These are phyloP conservation scores for Phylloscopus trochiloides DNA, from an alignment of 2,113 vertebrate species.

Conservation along the genomic window DNA sequence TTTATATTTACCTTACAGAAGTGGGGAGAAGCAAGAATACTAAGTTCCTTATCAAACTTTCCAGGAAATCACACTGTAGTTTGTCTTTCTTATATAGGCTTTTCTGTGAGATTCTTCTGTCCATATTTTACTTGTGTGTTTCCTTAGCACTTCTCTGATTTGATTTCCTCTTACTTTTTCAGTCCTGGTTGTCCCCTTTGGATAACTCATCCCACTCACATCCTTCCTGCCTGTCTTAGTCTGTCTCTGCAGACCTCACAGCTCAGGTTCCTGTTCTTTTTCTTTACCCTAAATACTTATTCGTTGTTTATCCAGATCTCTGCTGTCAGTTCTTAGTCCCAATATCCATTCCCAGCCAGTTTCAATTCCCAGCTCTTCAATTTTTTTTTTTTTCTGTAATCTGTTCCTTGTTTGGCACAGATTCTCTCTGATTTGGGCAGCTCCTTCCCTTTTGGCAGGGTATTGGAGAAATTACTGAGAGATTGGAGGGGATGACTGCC, in stretches of 20 bases:
- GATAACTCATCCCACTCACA: neutral
- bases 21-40: neutral
- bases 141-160: neutral
- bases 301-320: neutral
- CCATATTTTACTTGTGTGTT: neutral
- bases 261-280: neutral
- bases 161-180: neutral
- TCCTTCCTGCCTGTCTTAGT: neutral
- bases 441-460: neutral
- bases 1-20: neutral
- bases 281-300: neutral
- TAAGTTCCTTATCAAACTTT: neutral
- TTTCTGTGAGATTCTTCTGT: neutral
- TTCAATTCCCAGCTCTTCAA: neutral
- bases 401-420: neutral
- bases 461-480: neutral
- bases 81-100: neutral
- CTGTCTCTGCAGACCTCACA: neutral
- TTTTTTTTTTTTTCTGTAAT: neutral
- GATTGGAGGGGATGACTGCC: neutral
- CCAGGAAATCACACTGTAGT: neutral
- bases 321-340: neutral
- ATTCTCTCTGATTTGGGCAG: neutral
- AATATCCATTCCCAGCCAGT: neutral
- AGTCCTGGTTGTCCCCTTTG: neutral